phyloP scores from a whole-genome alignment of 1,140 invertebrate genomes.

The Drosophila leontia region DNA sequence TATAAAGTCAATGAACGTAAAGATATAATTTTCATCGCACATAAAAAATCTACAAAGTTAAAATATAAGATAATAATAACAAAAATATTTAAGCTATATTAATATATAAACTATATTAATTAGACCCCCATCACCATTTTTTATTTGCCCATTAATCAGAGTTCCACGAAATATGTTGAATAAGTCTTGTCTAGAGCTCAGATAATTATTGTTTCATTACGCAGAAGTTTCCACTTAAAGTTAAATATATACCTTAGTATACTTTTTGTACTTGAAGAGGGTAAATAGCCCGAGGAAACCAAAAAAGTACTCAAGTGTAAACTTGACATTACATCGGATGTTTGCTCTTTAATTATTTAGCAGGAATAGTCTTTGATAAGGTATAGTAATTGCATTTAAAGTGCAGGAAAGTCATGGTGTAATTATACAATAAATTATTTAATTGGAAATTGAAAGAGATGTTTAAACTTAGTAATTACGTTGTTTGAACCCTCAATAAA shows the following conservation, averaged over 20 bases:
- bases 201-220: constrained; percentile 19
- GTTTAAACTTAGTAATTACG: neutral
- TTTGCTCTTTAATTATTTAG: constrained; percentile 2
- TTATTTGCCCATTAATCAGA: constrained; percentile 7
- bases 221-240: constrained; percentile 6
- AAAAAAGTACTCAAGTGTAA: constrained; percentile 16
- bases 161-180: constrained; percentile 25
- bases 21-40: neutral
- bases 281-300: neutral
- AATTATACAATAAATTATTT: constrained; percentile 22
- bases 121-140: neutral
- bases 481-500: too few species aligned
- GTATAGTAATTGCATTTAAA: neutral
- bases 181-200: neutral
- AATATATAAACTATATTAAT: too few species aligned
- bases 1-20: neutral
- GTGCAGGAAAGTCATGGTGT: neutral
- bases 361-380: neutral
- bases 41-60: neutral
- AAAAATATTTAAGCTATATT: too few species aligned
- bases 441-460: constrained; percentile 1
- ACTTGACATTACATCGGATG: constrained; percentile 13
- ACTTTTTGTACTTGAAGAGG: neutral
- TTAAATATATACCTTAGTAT: neutral
- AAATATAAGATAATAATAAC: too few species aligned